phyloP scores from a whole-genome alignment of 2,888 invertebrate species.

The Spodoptera picta region DNA sequence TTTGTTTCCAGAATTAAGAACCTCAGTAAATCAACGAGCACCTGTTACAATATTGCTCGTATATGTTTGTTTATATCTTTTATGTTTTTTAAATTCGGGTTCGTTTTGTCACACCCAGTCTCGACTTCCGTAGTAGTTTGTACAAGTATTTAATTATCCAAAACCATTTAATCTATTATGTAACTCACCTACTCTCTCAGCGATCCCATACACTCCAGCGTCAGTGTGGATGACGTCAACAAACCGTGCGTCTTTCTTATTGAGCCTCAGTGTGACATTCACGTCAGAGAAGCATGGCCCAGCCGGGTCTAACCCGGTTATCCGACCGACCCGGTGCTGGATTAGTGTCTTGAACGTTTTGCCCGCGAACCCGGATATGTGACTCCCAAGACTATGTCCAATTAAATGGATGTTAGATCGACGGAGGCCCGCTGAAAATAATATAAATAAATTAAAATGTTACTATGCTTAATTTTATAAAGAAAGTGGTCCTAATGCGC shows the following conservation, averaged over 20 bases:
- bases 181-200: slow-evolving; percentile 72
- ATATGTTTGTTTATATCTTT: too few relatives aligned
- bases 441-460: background rate
- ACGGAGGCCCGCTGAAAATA: slow-evolving; percentile 69
- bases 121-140: too few relatives aligned
- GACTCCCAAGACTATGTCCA: slow-evolving; percentile 83
- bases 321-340: slow-evolving; percentile 69
- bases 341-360: slow-evolving; percentile 72
- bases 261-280: slow-evolving; percentile 65
- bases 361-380: slow-evolving; percentile 79
- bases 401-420: slow-evolving; percentile 74
- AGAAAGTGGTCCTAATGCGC: too few relatives aligned
- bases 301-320: slow-evolving; percentile 81
- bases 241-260: slow-evolving; percentile 72
- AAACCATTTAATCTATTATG: too few relatives aligned
- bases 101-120: too few relatives aligned
- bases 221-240: slow-evolving; percentile 81
- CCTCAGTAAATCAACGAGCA: too few relatives aligned
- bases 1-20: too few relatives aligned
- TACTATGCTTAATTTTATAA: too few relatives aligned
- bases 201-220: slow-evolving; percentile 75
- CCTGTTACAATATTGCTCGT: too few relatives aligned
- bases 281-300: slow-evolving; percentile 82
- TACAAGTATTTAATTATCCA: too few relatives aligned
- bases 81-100: too few relatives aligned